Conservation (phyloP, 2,797 vertebrate species). For the Platyrinchus mystaceus region DNA sequence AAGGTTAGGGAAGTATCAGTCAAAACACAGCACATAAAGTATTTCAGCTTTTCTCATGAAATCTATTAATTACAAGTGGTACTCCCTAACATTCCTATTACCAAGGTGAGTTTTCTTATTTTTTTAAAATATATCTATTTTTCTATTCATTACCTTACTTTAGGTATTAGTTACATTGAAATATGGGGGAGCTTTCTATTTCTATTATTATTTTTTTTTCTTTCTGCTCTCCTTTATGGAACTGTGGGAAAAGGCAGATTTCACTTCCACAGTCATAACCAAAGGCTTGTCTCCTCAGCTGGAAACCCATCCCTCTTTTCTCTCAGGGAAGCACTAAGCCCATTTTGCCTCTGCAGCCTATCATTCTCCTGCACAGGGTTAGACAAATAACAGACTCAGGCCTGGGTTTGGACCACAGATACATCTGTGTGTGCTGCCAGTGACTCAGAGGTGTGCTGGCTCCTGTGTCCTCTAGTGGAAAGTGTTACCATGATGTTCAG, state of each 20-base stretch:
- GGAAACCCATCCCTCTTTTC: not conserved
- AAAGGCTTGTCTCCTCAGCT: not conserved
- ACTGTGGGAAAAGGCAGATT: not conserved
- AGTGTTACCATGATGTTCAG: not conserved
- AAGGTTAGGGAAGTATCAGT: not conserved
- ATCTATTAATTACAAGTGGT: conserved; percentile 82
- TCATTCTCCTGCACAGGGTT: not conserved
- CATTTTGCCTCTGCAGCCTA: not conserved
- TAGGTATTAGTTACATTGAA: not conserved
- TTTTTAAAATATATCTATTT: not conserved
- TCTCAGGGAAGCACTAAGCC: not conserved
- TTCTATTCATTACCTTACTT: not conserved
- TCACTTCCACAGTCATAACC: not conserved
- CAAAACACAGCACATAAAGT: conserved; percentile 38
- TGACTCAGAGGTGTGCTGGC: accelerated
- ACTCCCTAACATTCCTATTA: conserved; percentile 85
- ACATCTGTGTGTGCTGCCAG: not conserved
- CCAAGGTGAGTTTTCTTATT: conserved; percentile 40
- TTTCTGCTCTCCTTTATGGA: not conserved
- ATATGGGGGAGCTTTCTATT: not conserved
- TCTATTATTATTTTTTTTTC: not conserved
- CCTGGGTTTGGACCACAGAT: not conserved
- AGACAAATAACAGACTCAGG: not conserved
- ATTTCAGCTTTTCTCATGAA: conserved; percentile 79
- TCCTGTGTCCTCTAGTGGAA: not conserved